Base-by-base conservation (phyloP, 2,113 vertebrate species). In the Phyllostomus discolor region DNA sequence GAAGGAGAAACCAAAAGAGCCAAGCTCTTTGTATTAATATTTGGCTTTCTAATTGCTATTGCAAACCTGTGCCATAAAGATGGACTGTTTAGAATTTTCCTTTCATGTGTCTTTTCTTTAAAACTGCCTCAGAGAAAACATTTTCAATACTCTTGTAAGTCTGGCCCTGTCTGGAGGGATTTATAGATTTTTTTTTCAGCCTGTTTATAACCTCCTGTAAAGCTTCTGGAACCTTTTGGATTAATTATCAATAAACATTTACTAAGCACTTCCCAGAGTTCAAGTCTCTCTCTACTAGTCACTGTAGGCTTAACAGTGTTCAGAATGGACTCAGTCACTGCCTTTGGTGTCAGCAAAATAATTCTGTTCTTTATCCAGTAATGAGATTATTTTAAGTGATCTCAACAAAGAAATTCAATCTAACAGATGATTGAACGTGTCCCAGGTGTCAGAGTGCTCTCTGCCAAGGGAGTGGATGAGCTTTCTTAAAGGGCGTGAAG, bases 211-310 rank as follows among this genome's bases (percentile, higher is more conserved):
- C 92, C 80, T 95, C 91, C 69, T 89, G 48, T 94, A 96, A 97
- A 96, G 86, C 86, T 92, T 96, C 75, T 78, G 70, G 89, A 97
- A 93, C 91, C 79, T 97, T 97, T 97, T 95, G 86, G 91, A 96
- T 96, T 97, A 96, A 96, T 96, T 91, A 97, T 97, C 97, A 96
- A 91, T 97, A 97, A 97, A 88, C 80, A 98, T 95, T 97, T 96
- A 95, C 91, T 96, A 94, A 96, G 75, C 46, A 93, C 89, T 96
- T 96, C 64, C 89, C 91, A 93, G 96, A 97, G 94, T 96, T 96
- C 88, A 97, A 93, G 93, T 70, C 91, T 79, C 57, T 96, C 85
- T 87, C 14, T 52, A 24, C 81, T 82, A 93, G 85, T 96, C 83
- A 95, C 94, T 69, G 22, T 72, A 48, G 89, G 86, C 85, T 97